Conservation (phyloP, 2,797 vertebrate genomes). For the Paratrypauchen microcephalus region DNA sequence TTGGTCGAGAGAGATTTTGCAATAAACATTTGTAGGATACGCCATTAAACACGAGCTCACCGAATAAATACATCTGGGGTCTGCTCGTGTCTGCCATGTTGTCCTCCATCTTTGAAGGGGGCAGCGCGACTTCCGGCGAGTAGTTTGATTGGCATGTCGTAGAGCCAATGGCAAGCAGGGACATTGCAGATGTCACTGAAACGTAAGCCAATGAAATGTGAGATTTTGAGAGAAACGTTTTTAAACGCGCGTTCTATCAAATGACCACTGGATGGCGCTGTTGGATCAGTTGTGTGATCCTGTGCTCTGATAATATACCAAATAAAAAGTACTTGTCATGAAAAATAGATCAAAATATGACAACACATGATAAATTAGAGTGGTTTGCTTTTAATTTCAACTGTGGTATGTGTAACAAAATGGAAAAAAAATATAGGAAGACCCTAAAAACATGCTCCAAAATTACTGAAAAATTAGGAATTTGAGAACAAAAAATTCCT, state of each 20-base stretch:
- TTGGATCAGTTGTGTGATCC: slow-evolving; percentile 2
- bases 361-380: too few relatives aligned
- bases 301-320: too few relatives aligned
- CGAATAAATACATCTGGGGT: slow-evolving; percentile 83
- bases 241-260: fast-evolving
- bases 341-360: too few relatives aligned
- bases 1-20: slow-evolving; percentile 19
- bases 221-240: neutral
- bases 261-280: slow-evolving; percentile 56
- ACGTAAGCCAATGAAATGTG: slow-evolving; percentile 41
- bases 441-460: too few relatives aligned
- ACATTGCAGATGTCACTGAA: fast-evolving
- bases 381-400: too few relatives aligned
- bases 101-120: slow-evolving; percentile 78
- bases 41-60: slow-evolving; percentile 63
- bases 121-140: slow-evolving; percentile 45
- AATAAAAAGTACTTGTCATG: too few relatives aligned
- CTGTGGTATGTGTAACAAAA: too few relatives aligned
- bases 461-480: too few relatives aligned
- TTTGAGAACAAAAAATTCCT: too few relatives aligned
- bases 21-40: neutral
- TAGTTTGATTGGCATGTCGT: slow-evolving; percentile 29
- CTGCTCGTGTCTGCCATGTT: slow-evolving; percentile 71
- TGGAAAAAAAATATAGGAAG: too few relatives aligned
- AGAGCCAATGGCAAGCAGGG: slow-evolving; percentile 42